Conservation (phyloP, 2,113 vertebrate species). For the Condylura cristata region DNA sequence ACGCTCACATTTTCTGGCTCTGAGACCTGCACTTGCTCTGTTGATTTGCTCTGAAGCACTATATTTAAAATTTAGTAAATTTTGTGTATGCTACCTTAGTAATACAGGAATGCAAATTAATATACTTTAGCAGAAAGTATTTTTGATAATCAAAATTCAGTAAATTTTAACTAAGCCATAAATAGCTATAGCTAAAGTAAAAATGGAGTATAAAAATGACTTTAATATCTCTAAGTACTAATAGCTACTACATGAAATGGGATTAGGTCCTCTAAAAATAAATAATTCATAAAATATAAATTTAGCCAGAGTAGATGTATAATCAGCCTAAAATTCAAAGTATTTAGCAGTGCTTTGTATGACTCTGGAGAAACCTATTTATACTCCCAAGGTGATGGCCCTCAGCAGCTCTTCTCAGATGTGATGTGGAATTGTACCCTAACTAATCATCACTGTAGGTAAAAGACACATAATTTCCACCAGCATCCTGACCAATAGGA, state of each 20-base stretch:
- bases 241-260: background rate
- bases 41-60: background rate
- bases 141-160: background rate
- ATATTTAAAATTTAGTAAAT: background rate
- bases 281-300: background rate
- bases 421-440: background rate
- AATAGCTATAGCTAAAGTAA: background rate
- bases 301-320: background rate
- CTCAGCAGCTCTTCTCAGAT: background rate
- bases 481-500: background rate
- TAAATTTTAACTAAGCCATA: constrained; percentile 14
- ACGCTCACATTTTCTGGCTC: background rate
- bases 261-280: constrained; percentile 35
- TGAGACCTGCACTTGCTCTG: background rate
- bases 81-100: background rate
- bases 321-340: constrained; percentile 54
- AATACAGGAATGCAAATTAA: constrained; percentile 9
- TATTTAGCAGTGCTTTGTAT: background rate
- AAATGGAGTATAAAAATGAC: background rate
- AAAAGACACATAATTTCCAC: background rate
- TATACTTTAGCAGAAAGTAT: background rate
- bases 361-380: background rate
- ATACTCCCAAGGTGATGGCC: background rate
- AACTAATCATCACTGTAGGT: background rate
- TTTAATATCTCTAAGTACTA: background rate